Evolutionary conservation across 2,113 vertebrate genomes (phyloP).

Genomic region (Dascyllus trimaculatus): DNA sequence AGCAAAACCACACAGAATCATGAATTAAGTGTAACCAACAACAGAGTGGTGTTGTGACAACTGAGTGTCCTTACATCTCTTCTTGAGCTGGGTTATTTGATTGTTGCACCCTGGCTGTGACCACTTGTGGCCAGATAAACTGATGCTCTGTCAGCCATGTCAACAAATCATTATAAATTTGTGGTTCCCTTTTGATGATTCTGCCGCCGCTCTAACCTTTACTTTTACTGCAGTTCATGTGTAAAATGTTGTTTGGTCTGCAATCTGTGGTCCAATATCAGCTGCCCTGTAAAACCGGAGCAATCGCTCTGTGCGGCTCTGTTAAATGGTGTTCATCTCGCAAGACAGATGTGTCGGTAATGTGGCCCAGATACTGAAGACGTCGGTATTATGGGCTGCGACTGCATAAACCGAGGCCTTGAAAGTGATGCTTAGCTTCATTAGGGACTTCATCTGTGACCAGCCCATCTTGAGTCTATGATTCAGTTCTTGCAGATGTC

Average conservation of each 20-base stretch:
- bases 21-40: constrained; percentile 41
- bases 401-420: constrained; percentile 50
- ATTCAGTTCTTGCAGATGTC: constrained; percentile 8
- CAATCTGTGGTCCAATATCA: constrained; percentile 65
- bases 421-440: constrained; percentile 62
- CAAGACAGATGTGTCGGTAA: constrained; percentile 70
- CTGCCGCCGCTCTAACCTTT: constrained; percentile 56
- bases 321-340: constrained; percentile 63
- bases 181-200: constrained; percentile 51
- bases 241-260: constrained; percentile 69
- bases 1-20: constrained; percentile 34
- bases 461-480: background rate
- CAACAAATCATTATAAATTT: constrained; percentile 59
- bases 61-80: constrained; percentile 15
- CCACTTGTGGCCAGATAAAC: constrained; percentile 45
- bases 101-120: constrained; percentile 21
- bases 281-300: constrained; percentile 68
- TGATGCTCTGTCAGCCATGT: constrained; percentile 40
- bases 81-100: constrained; percentile 32
- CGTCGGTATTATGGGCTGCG: constrained; percentile 48
- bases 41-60: constrained; percentile 7
- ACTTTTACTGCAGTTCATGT: constrained; percentile 68
- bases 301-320: constrained; percentile 50
- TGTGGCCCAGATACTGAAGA: constrained; percentile 54
- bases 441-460: constrained; percentile 51